These are phyloP conservation scores for Ranitomeya imitator DNA, from an alignment of 2,113 vertebrate genomes.

Conservation along the genomic window DNA sequence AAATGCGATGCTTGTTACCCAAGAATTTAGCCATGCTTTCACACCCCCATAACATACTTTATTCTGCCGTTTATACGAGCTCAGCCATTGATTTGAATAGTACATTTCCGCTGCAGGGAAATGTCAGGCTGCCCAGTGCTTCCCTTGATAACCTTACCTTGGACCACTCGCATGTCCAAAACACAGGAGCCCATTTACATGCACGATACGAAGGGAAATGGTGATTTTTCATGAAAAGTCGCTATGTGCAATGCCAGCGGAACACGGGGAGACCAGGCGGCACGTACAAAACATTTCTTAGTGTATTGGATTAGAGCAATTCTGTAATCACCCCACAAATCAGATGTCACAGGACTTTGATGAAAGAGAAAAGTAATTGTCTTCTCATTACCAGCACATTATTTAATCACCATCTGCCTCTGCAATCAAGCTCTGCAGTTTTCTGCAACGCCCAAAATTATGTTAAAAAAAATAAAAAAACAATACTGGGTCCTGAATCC, in stretches of 20 bases:
- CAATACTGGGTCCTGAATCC: background rate
- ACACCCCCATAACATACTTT: too few species aligned
- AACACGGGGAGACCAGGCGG: background rate
- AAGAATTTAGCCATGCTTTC: too few species aligned
- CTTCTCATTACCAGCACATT: conserved; percentile 21
- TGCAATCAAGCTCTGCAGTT: conserved; percentile 38
- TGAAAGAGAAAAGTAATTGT: conserved; percentile 46
- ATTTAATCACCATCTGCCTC: conserved; percentile 7
- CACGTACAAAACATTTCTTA: background rate
- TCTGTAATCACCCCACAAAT: conserved; percentile 12
- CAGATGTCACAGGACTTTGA: conserved; percentile 24
- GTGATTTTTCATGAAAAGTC: background rate
- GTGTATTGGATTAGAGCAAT: conserved; percentile 17
- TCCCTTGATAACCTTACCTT: too few species aligned
- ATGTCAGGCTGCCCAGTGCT: too few species aligned
- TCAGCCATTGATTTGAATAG: too few species aligned
- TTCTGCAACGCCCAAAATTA: conserved; percentile 12
- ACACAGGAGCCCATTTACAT: background rate
- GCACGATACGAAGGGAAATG: background rate
- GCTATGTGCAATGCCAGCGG: too few species aligned
- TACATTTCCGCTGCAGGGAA: too few species aligned
- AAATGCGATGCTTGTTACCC: too few species aligned
- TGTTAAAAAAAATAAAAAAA: background rate
- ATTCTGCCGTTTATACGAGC: too few species aligned
- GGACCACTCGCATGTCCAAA: background rate